Evolutionary conservation across 2,797 vertebrate genomes (phyloP), one percentile per base, ranked within the genome.

Genomic region (Muscicapa striata): DNA sequence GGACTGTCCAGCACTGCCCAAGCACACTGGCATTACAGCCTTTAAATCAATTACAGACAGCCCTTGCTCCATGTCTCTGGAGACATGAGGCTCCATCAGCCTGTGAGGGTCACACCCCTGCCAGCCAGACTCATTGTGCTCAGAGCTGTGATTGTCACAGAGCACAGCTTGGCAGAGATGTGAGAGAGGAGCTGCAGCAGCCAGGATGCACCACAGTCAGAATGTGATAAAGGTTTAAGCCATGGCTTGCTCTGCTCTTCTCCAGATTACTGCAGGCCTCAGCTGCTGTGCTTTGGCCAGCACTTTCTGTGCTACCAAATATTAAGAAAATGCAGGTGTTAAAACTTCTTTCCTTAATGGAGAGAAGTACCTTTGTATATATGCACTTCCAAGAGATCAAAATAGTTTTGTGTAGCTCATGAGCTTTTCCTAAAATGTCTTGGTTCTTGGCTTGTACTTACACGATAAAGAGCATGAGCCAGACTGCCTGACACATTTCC

Each of bases 151-250:
- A 38, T 89, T 94, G 87, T 61, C 74, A 68, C 87, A 87, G 90
- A 58, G 63, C 7, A 5, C 43, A 46, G 58, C 61, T 82, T 95
- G 91, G 86, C 95, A 95, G 79, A 91, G 14, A 17, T 81, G 64
- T 45, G 34, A 40, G 80, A 92, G 45, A 73, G 87, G 73, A 93
- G 91, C 84, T 92, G 85, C 48, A 80, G 79, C n/a, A 73, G 92
- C 97, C 93, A 75, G 95, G 92, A 91, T 27, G 30, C 63, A 89
- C 66, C 84, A 51, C 74, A 73, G 83, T 78, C 57, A 96, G 93
- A 94, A 79, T 32, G 6, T 22, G 45, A 87, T 74, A 83, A 89
- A 90, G 43, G 32, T 91, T 95, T 89, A 89, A 87, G 40, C 64
- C n/a, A 30, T 75, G 66, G 69, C 30, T 49, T 45, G 34, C 77